Conservation (phyloP, 2,113 vertebrate species). For the Centropus bengalensis region DNA sequence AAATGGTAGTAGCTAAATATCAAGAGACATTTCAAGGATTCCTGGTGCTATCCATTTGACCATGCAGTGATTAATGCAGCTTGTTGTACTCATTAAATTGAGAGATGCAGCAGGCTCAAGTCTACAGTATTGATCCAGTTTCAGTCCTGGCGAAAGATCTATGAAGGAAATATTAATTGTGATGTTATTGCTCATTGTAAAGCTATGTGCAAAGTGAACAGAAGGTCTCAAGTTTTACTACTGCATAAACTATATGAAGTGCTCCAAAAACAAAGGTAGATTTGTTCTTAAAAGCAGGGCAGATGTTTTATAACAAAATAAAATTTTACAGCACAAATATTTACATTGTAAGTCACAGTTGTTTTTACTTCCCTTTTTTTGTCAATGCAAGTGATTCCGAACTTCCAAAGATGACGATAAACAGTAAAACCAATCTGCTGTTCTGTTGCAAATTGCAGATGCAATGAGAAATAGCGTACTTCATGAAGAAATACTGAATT, state of each 20-base stretch:
- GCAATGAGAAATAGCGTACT: not conserved
- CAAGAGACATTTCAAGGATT: not conserved
- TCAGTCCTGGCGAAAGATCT: not conserved
- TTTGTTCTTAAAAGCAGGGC: not conserved
- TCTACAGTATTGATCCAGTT: conserved; percentile 20
- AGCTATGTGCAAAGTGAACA: not conserved
- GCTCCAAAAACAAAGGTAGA: not conserved
- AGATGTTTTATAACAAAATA: not conserved
- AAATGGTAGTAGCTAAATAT: not conserved
- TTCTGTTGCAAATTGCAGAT: not conserved
- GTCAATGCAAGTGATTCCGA: not conserved
- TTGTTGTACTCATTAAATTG: not conserved
- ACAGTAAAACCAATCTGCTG: not conserved
- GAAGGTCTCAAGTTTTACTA: not conserved
- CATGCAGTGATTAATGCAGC: not conserved
- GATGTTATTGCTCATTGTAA: not conserved
- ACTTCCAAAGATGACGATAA: not conserved
- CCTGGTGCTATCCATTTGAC: not conserved
- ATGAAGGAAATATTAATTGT: not conserved
- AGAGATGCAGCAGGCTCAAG: not conserved
- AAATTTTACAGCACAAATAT: not conserved
- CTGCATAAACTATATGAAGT: not conserved
- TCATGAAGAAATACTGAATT: not conserved
- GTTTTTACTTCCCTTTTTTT: not conserved
- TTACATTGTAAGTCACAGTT: not conserved